Base-by-base conservation (phyloP, 1,140 invertebrate species). In the Hyphantria cunea region DNA sequence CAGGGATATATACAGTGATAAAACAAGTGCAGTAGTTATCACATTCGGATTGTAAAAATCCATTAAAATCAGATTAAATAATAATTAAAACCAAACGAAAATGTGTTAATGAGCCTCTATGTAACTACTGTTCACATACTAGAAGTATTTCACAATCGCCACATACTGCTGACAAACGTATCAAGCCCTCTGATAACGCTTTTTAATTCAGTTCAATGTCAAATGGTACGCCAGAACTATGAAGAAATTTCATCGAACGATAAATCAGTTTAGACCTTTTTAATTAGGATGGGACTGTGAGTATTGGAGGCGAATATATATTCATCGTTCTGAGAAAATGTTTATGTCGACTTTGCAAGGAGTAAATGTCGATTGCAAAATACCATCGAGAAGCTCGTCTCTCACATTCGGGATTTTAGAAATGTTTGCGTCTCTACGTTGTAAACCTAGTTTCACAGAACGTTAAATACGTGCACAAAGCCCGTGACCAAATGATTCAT, bases 171-270 rank as follows among this genome's bases (percentile, higher is more conserved):
- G 73, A 81, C 77, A 70, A 75, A 79, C 73, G 72, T 72, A 75
- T 77, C 70, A 66, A 65, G 76, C 76, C 67, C 73, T 76, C 68
- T 78, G 85, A 90, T 90, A 87, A 86, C 72, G 72, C 68, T 78
- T 73, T 81, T 78, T 76, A 78, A 86, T 85, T 83, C 75, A 79
- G 82, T 86, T 81, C 82, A 89, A 89, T 88, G 86, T 84, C 82
- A 81, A 69, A 75, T 64, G 14, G 66, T 61, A 77, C 73, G 69
- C 64, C 17, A 58, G 63, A 66, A 71, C 60, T 76, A 80, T 90
- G 76, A 82, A 83, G 80, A 82, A 86, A 88, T 83, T 85, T 53
- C 70, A 77, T 67, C 52, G 56, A 67, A 54, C 50, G 65, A 77
- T 74, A 74, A 77, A 69, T 33, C 47, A 53, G 51, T 62, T 61